Conservation (phyloP, 92 coral and sea anemone genomes). For the Actinernus sp. region DNA sequence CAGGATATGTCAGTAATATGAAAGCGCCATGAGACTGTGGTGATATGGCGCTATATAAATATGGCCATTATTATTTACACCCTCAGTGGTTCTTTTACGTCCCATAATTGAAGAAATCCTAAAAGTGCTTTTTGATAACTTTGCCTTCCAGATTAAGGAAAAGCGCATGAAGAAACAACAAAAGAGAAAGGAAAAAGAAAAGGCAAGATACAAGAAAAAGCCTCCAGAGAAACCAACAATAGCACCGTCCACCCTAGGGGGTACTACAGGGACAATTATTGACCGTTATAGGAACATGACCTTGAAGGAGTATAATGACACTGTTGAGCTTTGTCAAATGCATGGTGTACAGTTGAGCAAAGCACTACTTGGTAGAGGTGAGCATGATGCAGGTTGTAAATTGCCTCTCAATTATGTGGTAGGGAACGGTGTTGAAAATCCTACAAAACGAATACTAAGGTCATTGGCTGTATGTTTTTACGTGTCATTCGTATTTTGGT, state of each 20-base stretch:
- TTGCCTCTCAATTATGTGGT: no score
- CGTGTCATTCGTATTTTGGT: no score
- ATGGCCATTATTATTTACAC: no score
- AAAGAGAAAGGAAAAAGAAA: conserved; percentile 88
- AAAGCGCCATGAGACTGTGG: no score
- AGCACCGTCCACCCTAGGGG: conserved; percentile 89
- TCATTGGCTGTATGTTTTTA: no score
- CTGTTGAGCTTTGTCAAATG: conserved; percentile 89
- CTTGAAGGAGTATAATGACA: conserved; percentile 77
- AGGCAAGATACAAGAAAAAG: conserved; percentile 76
- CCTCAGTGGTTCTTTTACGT: no score
- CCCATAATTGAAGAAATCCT: no score
- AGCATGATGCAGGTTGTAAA: no score
- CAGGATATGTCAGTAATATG: no score
- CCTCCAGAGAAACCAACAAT: conserved; percentile 71
- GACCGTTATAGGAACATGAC: conserved; percentile 82
- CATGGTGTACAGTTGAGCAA: conserved; percentile 92
- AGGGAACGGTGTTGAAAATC: no score
- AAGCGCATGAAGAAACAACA: conserved; percentile 88
- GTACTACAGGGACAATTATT: conserved; percentile 76
- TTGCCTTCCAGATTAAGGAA: conserved; percentile 65
- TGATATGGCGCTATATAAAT: no score
- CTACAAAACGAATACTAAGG: no score
- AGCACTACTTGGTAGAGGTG: conserved; percentile 82
- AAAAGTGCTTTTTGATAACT: neutral